Conservation (phyloP, 2,797 vertebrate species). For the Chaunax sp. region DNA sequence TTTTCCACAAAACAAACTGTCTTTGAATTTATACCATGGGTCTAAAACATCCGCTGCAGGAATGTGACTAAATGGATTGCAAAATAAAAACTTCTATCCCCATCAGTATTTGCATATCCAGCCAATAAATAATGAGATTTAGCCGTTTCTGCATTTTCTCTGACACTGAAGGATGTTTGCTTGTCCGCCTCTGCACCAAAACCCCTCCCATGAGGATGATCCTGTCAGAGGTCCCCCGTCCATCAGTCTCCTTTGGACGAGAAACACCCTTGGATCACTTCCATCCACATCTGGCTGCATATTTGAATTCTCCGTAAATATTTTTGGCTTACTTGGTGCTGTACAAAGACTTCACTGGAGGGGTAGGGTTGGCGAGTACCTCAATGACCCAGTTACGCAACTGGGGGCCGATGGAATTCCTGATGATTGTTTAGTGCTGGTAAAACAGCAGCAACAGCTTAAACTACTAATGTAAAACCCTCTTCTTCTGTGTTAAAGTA, state of each 20-base stretch:
- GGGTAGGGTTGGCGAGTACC: conserved; percentile 9
- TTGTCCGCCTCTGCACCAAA: conserved; percentile 40
- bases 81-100: conserved; percentile 12
- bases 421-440: background rate
- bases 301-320: conserved; percentile 13
- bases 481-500: conserved; percentile 26
- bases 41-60: background rate
- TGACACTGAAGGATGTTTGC: conserved; percentile 26
- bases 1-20: conserved; percentile 25
- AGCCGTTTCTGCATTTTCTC: background rate
- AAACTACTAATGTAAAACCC: background rate
- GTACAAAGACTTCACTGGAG: conserved; percentile 3
- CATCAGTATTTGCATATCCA: background rate
- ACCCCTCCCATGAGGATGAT: conserved; percentile 1
- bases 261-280: conserved; percentile 7
- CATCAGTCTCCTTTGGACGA: background rate
- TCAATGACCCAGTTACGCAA: conserved; percentile 59
- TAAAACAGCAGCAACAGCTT: background rate
- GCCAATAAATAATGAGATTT: background rate
- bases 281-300: background rate
- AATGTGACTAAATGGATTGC: background rate
- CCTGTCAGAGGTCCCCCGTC: background rate
- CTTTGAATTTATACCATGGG: conserved; percentile 9
- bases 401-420: conserved; percentile 34
- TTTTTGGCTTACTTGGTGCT: background rate